Evolutionary conservation across 2,888 invertebrate species (phyloP).

Genomic region (Ernsta delagoae): DNA sequence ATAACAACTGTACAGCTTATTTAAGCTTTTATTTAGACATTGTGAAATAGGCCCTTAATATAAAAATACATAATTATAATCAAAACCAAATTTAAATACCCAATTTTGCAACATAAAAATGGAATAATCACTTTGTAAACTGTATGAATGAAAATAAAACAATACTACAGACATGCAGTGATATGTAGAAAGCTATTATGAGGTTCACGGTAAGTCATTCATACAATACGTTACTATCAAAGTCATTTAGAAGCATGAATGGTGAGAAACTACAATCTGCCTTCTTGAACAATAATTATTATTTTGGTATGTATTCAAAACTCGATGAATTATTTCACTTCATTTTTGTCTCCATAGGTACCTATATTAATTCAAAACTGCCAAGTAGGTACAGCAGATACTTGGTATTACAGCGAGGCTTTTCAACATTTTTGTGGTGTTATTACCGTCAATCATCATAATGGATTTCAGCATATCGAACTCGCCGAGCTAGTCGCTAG

Average conservation of each 20-base stretch:
- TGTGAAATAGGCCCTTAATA: no score
- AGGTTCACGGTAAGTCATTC: conserved; percentile 4
- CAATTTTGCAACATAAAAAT: not conserved
- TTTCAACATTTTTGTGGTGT: not conserved
- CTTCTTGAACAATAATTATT: not conserved
- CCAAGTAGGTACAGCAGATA: not conserved
- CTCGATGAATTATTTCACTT: no score
- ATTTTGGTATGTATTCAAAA: not conserved
- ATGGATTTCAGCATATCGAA: not conserved
- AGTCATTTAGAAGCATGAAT: not conserved
- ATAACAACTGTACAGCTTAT: no score
- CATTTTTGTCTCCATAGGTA: not conserved
- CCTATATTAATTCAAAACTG: not conserved
- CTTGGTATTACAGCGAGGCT: not conserved
- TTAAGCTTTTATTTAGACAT: no score
- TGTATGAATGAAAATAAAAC: no score
- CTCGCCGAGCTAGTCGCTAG: conserved; percentile 1
- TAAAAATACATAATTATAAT: no score
- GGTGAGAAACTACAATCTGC: not conserved
- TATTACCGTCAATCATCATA: not conserved
- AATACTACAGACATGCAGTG: not conserved
- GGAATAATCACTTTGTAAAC: not conserved
- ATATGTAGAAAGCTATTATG: conserved; percentile 3
- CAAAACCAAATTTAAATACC: no score
- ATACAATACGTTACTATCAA: not conserved